Percentiles rank a stretch among this genome's conserved stretches.
phyloP scores from a whole-genome alignment of 92 coral and sea anemone species.

The Pocillopora meandrina region DNA sequence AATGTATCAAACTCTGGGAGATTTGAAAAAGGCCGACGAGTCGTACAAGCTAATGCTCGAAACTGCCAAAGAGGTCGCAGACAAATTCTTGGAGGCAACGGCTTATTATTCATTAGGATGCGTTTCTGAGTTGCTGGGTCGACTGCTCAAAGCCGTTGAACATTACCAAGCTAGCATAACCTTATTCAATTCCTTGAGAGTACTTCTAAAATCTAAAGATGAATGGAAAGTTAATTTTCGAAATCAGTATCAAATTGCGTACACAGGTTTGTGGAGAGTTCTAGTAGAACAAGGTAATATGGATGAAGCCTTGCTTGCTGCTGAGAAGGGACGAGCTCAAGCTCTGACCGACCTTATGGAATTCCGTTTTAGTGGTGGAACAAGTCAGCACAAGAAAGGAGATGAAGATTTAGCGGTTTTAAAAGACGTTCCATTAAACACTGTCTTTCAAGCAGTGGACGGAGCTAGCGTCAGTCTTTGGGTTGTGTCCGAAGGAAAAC shows the following conservation, averaged over 20 bases:
- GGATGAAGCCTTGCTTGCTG: not conserved
- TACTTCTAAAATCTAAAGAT: not conserved
- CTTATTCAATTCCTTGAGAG: not conserved
- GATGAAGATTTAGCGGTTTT: not conserved
- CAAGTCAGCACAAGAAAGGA: not conserved
- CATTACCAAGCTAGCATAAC: not conserved
- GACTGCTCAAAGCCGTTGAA: not conserved
- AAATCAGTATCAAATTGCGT: not conserved
- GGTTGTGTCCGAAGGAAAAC: not conserved
- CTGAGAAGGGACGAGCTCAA: not conserved
- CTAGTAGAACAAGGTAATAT: not conserved
- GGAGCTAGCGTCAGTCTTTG: not conserved
- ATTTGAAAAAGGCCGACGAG: not conserved
- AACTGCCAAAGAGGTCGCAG: not conserved
- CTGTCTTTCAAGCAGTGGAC: not conserved
- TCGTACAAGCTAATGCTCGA: not conserved
- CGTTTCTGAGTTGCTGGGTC: not conserved
- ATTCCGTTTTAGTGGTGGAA: not conserved
- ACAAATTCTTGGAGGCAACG: not conserved
- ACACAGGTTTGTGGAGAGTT: not conserved
- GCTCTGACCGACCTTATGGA: not conserved
- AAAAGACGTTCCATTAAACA: not conserved
- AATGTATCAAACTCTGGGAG: not conserved
- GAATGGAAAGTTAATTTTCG: not conserved
- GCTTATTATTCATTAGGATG: not conserved